These are phyloP conservation scores for Abrostola tripartita DNA, from an alignment of 2,888 invertebrate genomes.

Conservation along the genomic window DNA sequence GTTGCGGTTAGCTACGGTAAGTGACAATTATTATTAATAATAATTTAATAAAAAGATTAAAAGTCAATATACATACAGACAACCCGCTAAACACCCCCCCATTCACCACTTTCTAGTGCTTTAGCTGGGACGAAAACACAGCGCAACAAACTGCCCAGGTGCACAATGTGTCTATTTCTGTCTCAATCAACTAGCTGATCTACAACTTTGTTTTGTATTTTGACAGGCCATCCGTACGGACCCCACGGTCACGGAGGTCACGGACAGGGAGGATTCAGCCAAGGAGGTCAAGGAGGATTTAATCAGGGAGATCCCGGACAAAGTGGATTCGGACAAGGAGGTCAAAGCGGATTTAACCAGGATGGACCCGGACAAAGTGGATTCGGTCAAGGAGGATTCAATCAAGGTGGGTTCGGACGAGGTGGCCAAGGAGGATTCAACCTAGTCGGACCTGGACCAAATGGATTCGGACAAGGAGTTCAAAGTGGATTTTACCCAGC, in stretches of 20 bases:
- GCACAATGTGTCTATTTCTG: no score
- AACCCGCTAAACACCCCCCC: no score
- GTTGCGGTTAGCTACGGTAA: conserved; percentile 53
- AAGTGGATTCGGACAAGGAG: not conserved
- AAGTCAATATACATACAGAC: no score
- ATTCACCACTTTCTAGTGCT: no score
- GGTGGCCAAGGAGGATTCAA: no score
- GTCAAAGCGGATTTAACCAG: not conserved
- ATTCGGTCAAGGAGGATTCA: not conserved
- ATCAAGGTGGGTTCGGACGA: not conserved
- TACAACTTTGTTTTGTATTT: no score
- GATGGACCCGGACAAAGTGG: not conserved
- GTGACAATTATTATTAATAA: conserved; percentile 11
- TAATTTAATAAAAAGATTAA: not conserved
- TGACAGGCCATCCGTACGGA: no score
- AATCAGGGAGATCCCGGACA: conserved; percentile 17
- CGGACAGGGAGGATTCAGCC: conserved; percentile 18
- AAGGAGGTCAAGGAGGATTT: conserved; percentile 38
- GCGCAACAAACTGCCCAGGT: no score
- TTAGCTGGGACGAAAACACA: no score
- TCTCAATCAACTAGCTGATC: no score
- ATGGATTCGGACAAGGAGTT: not conserved
- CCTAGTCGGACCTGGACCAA: not conserved
- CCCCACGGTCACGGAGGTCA: not conserved
- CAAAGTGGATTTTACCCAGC: no score